These are phyloP conservation scores for Prenolepis imparis DNA, from an alignment of 2,888 invertebrate species.

Conservation along the genomic window DNA sequence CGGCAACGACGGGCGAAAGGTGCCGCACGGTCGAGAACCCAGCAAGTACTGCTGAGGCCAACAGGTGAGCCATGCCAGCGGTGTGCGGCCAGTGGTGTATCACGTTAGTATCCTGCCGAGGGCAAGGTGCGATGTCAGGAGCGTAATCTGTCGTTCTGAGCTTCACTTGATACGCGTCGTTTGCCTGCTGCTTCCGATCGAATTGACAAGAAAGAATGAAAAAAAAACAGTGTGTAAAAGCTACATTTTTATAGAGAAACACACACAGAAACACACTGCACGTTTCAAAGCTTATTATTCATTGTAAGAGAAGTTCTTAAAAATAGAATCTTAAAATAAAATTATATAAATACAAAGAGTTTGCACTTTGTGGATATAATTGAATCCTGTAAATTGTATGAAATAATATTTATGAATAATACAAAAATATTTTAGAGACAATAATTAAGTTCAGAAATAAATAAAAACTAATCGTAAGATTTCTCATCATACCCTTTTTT, in stretches of 20 bases:
- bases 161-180: background rate
- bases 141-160: constrained; percentile 28
- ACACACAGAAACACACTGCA: background rate
- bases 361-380: background rate
- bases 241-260: background rate
- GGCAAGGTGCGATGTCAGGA: constrained; percentile 71
- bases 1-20: constrained; percentile 64
- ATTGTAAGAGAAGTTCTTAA: background rate
- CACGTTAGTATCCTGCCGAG: constrained; percentile 70
- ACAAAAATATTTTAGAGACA: background rate
- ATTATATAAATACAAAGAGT: background rate
- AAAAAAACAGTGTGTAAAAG: background rate
- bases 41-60: constrained; percentile 80
- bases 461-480: background rate
- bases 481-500: background rate
- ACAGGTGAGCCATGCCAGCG: constrained; percentile 82
- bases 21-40: constrained; percentile 79
- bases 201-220: background rate
- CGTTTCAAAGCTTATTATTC: background rate
- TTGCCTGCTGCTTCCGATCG: background rate
- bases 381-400: background rate
- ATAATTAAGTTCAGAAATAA: background rate
- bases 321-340: too few relatives aligned
- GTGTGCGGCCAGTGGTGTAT: constrained; percentile 80
- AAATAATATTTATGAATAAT: background rate